Evolutionary conservation across 2,113 vertebrate species (phyloP), one percentile per base, ranked within the genome.

Genomic region (Numida meleagris): DNA sequence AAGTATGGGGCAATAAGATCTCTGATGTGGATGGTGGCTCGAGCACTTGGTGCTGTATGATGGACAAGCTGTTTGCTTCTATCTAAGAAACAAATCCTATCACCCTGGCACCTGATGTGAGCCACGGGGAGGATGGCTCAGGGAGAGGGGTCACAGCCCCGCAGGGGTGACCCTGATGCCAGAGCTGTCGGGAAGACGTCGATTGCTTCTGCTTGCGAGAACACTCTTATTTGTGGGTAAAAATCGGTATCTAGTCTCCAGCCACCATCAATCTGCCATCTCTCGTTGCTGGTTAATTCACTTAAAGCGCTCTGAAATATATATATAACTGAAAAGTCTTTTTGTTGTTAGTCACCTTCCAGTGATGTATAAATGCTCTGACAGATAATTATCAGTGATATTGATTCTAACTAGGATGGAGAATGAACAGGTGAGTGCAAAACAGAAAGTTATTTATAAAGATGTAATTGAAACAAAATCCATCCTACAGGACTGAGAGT

Each of bases 401-500:
- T 74, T 85, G 90, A 96, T 93, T 94, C 77, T 82, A 91, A 68
- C 46, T 78, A 92, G 86, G 71, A 61, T 66, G 95, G 84, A 82
- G 94, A 95, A 95, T 31, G 36, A 91, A 89, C 73, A 94, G 93
- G 90, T 87, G 82, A 86, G 34, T 57, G 33, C 3, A 8, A 91
- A 94, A 92, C 21, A 85, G 71, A 67, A 82, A 82, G 79, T 89
- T 95, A 82, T 92, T 91, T 92, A 93, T 95, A 72, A 94, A 95
- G 84, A 86, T 45, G 75, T 70, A 93, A 88, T 58, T 68, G 91
- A 92, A 92, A 93, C 46, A 80, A 86, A 93, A 85, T 68, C 74
- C 53, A 36, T 88, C 72, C 61, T 74, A 12, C 34, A 90, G 53
- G 63, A 43, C 53, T 29, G 50, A 57, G 77, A 63, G 67, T 75